phyloP scores from a whole-genome alignment of 2,888 invertebrate genomes.

The Tachina fera region DNA sequence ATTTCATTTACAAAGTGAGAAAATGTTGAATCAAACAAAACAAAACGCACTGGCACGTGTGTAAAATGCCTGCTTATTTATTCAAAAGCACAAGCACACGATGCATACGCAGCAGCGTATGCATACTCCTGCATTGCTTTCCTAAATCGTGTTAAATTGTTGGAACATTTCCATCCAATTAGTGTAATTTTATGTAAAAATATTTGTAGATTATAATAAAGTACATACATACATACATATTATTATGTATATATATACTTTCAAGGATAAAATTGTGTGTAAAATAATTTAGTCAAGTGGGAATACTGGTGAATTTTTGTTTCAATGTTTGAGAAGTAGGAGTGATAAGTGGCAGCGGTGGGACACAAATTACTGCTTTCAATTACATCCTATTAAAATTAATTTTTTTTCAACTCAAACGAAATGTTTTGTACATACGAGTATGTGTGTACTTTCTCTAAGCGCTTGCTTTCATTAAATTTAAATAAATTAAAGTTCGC shows the following conservation, averaged over 20 bases:
- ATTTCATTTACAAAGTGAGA: slow-evolving; percentile 32
- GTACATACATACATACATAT: not conserved
- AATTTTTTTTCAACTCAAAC: too few relatives aligned
- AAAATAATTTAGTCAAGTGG: not conserved
- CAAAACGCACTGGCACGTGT: not conserved
- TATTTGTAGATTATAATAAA: slow-evolving; percentile 7
- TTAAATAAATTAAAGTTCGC: too few relatives aligned
- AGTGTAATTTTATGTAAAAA: slow-evolving; percentile 30
- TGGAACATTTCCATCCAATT: slow-evolving; percentile 43
- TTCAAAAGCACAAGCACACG: not conserved
- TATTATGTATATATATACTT: too few relatives aligned
- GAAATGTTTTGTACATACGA: too few relatives aligned
- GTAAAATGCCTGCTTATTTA: slow-evolving; percentile 5
- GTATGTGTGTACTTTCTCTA: too few relatives aligned
- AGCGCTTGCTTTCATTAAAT: too few relatives aligned
- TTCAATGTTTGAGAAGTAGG: not conserved
- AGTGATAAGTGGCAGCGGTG: too few relatives aligned
- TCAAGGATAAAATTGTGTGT: slow-evolving; percentile 8
- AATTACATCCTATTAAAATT: too few relatives aligned
- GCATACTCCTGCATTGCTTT: not conserved
- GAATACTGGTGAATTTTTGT: not conserved
- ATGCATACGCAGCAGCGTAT: not conserved
- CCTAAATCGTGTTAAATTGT: slow-evolving; percentile 32
- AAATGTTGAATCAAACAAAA: not conserved
- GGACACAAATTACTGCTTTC: too few relatives aligned